Percentiles rank a stretch among this genome's conserved stretches.
Evolutionary conservation across 2,797 vertebrate genomes (phyloP).

Genomic region (Diplodus sargus): DNA sequence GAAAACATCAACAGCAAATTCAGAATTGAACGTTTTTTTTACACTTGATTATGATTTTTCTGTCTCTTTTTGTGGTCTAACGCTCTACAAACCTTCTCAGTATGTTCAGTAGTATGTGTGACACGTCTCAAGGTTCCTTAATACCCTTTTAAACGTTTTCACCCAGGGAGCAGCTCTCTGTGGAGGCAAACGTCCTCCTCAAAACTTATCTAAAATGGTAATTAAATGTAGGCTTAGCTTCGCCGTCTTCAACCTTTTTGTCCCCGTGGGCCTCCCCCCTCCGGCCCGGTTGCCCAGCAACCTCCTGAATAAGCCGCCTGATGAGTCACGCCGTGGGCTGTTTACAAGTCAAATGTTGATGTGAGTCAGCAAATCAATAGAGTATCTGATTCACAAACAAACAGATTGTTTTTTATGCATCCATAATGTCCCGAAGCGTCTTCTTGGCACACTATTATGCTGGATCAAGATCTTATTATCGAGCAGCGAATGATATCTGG

Average conservation of each 20-base stretch:
- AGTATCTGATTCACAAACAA: conserved; percentile 29
- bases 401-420: conserved; percentile 7
- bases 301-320: conserved; percentile 15
- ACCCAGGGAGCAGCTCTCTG: not conserved
- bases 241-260: not conserved
- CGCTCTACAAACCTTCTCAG: not conserved
- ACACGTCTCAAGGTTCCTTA: not conserved
- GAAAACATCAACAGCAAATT: not conserved
- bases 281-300: conserved; percentile 45
- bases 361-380: conserved; percentile 34
- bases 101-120: not conserved
- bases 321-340: conserved; percentile 35
- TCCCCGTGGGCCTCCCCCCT: not conserved
- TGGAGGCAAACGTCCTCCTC: not conserved
- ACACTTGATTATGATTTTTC: not conserved
- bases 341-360: conserved; percentile 48
- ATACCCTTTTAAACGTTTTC: not conserved
- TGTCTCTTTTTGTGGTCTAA: not conserved
- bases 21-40: not conserved
- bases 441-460: not conserved
- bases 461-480: conserved; percentile 21
- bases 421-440: not conserved
- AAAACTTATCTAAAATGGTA: not conserved
- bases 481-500: not conserved
- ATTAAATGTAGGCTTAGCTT: conserved; percentile 12